These are phyloP conservation scores for Fragum fragum DNA, from an alignment of 2,888 invertebrate species.

Conservation along the genomic window DNA sequence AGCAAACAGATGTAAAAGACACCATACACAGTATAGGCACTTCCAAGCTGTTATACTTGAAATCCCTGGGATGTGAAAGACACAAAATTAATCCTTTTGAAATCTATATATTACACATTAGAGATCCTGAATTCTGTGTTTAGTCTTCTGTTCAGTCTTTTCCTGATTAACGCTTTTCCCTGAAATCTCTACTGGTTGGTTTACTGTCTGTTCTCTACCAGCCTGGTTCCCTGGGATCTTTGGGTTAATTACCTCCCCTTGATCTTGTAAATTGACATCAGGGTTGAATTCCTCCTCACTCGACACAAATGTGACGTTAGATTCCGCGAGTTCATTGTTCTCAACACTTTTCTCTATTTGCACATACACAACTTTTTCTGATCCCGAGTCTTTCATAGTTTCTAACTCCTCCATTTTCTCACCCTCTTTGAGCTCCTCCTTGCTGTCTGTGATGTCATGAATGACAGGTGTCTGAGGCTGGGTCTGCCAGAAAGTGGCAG, in stretches of 20 bases:
- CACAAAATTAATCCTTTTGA: no score
- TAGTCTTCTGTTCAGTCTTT: conserved; percentile 10
- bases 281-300: conserved; percentile 55
- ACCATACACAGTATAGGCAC: no score
- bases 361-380: conserved; percentile 54
- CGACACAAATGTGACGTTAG: conserved; percentile 62
- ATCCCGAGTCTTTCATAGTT: background rate
- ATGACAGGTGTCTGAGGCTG: conserved; percentile 72
- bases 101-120: background rate
- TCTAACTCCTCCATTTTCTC: background rate
- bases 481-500: conserved; percentile 76
- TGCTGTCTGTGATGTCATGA: conserved; percentile 36
- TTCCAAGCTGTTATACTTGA: no score
- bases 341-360: conserved; percentile 56
- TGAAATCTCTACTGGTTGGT: background rate
- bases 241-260: background rate
- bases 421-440: background rate
- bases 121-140: conserved; percentile 18
- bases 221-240: background rate
- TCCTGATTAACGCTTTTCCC: conserved; percentile 26
- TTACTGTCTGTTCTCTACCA: background rate
- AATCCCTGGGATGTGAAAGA: no score
- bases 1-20: no score
- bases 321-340: conserved; percentile 25
- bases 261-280: conserved; percentile 5